Evolutionary conservation across 2,888 invertebrate species (phyloP), one percentile per base, ranked within the genome.

Genomic region (Hydroisotoma schaefferi): DNA sequence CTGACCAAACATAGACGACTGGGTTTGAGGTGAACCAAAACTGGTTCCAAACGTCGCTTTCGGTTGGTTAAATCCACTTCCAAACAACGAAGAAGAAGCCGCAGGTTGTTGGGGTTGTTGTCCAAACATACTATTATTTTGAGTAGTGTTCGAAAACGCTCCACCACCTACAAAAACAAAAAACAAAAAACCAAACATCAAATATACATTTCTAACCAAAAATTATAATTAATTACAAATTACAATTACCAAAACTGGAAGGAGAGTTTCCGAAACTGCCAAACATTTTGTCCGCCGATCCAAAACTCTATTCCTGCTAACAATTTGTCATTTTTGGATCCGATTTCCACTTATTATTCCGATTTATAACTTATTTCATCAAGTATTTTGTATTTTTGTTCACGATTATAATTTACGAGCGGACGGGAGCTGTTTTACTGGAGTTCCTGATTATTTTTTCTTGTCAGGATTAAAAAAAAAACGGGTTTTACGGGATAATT

Each of bases 1-100:
- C 33, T 62, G 64, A 18, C 68, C 71, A 60, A 70, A 70, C 46
- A 69, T 62, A 12, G 66, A 53, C 15, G 63, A 43, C 1, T 51
- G 40, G 1, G 29, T 48, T 23, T 63, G 63, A 4, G 67, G 61
- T 18, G 61, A n/a, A n/a, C 72, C 72, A 49, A 70, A 70, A 20
- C 65, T 59, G n/a, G 64, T 57, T 0, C 59, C 55, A 52, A 60
- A 60, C 20, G 64, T 51, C 29, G 65, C 49, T 55, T 68, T 68
- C 2, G 62, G 53, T 25, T 61, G 62, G 53, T 59, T 66, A 43
- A 63, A 65, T 8, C 65, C 66, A 10, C 59, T 61, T 49, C 69
- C 70, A 61, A 70, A 72, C 18, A 72, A 52, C 22, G 63, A 63
- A 12, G 59, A 53, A 0, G 68, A 52, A 2, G 49, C 60, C 15